Conservation (phyloP, 2,797 vertebrate species). For the Melanotaenia nigrans region DNA sequence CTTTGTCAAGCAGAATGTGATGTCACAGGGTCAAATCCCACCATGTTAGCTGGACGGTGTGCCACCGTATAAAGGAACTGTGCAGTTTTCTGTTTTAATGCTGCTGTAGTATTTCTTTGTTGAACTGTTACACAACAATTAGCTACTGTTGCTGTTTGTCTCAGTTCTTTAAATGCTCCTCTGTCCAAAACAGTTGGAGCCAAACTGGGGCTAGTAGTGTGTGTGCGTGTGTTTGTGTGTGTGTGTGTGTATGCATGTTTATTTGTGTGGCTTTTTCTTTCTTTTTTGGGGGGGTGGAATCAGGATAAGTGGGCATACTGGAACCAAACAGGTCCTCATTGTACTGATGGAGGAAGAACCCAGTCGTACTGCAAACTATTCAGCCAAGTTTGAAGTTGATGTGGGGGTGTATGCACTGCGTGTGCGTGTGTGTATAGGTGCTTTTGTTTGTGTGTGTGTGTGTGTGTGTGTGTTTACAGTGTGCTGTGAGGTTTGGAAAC, state of each 20-base stretch:
- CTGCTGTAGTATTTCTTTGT: slow-evolving; percentile 24
- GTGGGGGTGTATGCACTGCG: neutral
- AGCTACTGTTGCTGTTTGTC: slow-evolving; percentile 66
- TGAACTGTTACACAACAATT: slow-evolving; percentile 56
- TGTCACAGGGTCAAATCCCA: slow-evolving; percentile 1
- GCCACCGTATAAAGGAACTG: slow-evolving; percentile 13
- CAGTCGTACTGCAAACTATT: slow-evolving; percentile 56
- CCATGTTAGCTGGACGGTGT: slow-evolving; percentile 34
- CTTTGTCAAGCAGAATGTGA: neutral
- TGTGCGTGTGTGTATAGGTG: slow-evolving; percentile 4
- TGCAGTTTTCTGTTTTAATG: slow-evolving; percentile 34
- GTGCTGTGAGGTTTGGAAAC: slow-evolving; percentile 5
- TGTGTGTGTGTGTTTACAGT: slow-evolving; percentile 14
- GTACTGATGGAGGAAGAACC: slow-evolving; percentile 64
- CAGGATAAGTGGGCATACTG: slow-evolving; percentile 57
- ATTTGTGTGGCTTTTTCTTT: slow-evolving; percentile 47
- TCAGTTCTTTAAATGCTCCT: slow-evolving; percentile 62
- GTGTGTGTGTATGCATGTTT: slow-evolving; percentile 16
- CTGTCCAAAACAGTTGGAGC: slow-evolving; percentile 65
- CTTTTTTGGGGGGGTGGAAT: slow-evolving; percentile 26
- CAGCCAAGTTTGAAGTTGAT: slow-evolving; percentile 51
- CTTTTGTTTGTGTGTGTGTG: slow-evolving; percentile 12
- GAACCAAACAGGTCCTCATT: slow-evolving; percentile 72
- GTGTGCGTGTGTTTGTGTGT: slow-evolving; percentile 3
- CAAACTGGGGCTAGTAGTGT: slow-evolving; percentile 36